Base-by-base conservation (phyloP, 2,797 vertebrate genomes). In the Pelodytes ibericus region DNA sequence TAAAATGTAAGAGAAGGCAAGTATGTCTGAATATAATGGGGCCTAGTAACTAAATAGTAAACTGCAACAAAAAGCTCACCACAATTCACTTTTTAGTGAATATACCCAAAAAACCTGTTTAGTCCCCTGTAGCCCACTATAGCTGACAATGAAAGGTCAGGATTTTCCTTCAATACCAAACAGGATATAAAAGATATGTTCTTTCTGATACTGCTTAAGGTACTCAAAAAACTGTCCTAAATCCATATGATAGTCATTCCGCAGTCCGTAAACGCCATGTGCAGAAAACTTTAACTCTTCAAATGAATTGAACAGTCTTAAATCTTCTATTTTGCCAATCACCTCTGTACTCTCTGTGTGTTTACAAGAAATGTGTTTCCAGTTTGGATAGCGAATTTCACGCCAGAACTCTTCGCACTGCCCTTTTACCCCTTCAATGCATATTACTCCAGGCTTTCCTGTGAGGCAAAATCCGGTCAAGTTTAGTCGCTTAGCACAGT, bases 341-440 rank as follows among this genome's bases (percentile, higher is more conserved):
- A 71, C 75, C 69, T 91, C 88, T 1, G 39, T 3, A 5, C 58
- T 89, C 29, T 92, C 91, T 0, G 87, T 80, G 0, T 91, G 91
- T 70, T 93, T 93, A 67, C 90, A 92, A 1, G 90, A 92, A 75
- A 93, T 91, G 16, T 92, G 91, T 73, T 91, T 92, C 91, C 92
- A 91, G 33, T 66, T 92, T 79, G 90, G 91, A 44, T 91, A 91
- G 11, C 89, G 86, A 49, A 93, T 88, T 0, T 85, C 83, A 63
- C 18, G 85, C 92, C 91, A 93, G 82, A 92, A 93, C 30, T 91
- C 91, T 25, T 93, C 90, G 79, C 89, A 92, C 57, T 83, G 83
- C 44, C 86, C 84, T 79, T 15, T 85, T 11, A 79, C 70, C 10
- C 91, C 91, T 74, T 93, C 91, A 74, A 90, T 87, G 31, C 91